A percentile compares a stretch with the other conserved stretches of the same genome.
These are phyloP conservation scores for Drosophila helvetica DNA, from an alignment of 2,888 invertebrate genomes.

Conservation along the genomic window DNA sequence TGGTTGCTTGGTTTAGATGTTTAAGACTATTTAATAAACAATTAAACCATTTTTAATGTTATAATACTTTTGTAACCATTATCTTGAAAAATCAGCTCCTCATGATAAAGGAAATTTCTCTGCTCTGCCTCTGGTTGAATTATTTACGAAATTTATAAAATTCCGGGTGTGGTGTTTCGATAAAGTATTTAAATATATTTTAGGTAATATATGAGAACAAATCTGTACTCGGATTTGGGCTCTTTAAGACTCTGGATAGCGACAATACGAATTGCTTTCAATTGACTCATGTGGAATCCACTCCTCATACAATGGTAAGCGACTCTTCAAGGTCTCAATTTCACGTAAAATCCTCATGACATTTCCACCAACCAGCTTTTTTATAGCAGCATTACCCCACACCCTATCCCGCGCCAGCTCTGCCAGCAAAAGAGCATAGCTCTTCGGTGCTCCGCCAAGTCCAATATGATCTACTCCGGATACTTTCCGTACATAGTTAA, in stretches of 20 bases:
- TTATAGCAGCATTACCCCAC: slow-evolving; percentile 86
- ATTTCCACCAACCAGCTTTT: slow-evolving; percentile 86
- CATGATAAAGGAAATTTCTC: neutral
- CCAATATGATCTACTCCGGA: slow-evolving; percentile 89
- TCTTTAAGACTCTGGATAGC: slow-evolving; percentile 84
- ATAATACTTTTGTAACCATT: neutral
- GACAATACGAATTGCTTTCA: slow-evolving; percentile 85
- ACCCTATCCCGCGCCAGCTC: slow-evolving; percentile 86
- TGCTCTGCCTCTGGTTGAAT: neutral
- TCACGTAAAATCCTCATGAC: slow-evolving; percentile 86
- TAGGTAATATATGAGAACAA: slow-evolving; percentile 28
- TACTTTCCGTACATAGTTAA: slow-evolving; percentile 87
- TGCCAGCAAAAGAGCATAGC: slow-evolving; percentile 86
- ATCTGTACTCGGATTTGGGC: slow-evolving; percentile 19
- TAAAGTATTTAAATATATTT: slow-evolving; percentile 21
- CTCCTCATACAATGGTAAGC: slow-evolving; percentile 85
- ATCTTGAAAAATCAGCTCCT: neutral
- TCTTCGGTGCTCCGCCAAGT: slow-evolving; percentile 85
- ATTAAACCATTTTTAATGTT: neutral
- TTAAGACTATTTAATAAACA: neutral
- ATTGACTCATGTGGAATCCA: slow-evolving; percentile 85
- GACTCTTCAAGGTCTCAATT: slow-evolving; percentile 84
- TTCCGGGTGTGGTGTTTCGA: slow-evolving; percentile 14
- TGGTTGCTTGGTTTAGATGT: neutral
- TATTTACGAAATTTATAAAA: neutral